Evolutionary conservation across 92 coral and sea anemone species (phyloP), one percentile per base, ranked within the genome.

Genomic region (Epizoanthus scotinus): DNA sequence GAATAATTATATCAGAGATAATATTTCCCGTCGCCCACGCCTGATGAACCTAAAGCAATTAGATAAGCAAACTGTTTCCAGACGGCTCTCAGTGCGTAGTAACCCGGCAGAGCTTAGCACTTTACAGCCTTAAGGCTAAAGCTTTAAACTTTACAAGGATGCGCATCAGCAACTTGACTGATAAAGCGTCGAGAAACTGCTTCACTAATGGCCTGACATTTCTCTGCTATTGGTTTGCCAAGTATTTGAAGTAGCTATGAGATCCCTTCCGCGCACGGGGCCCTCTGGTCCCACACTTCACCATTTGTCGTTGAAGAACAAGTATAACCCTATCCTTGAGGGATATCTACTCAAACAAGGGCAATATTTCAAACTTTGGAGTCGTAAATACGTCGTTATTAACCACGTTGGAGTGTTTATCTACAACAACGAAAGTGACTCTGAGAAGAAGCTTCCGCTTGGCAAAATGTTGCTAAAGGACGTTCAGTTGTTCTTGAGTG

Each of bases 261-360:
- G 66, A 38, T 36, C 81, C 63, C 81, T 75, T 59, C 68, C 68
- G 25, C 81, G 54, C 20, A 22, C 81, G 2, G 10, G 13, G n/a
- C 36, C 26, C 20, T n/a, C 65, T 3, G 10, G 13, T 28, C 36
- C 26, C 20, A 31, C 65, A 0, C 42, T 9, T 56, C 79, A 55
- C 60, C 53, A 73, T 19, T 15, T 31, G 4, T 55, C 38, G 27
- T 25, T 73, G 28, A 73, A 54, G 38, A 75, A 75, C 81, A 75
- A 60, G 50, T 75, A 75, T 24, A 75, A 59, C 40, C 56, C 81
- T 10, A 75, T 75, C 36, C 81, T 75, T 6, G 81, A 75, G 38
- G 81, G 81, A 36, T 75, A 75, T 75, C 10, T 75, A 58, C 81
- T 75, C 81, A 75, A 75, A 59, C 81, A 75, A 17, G 81, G 81